These are phyloP conservation scores for Diaperis boleti DNA, from an alignment of 2,888 invertebrate genomes.

Conservation along the genomic window DNA sequence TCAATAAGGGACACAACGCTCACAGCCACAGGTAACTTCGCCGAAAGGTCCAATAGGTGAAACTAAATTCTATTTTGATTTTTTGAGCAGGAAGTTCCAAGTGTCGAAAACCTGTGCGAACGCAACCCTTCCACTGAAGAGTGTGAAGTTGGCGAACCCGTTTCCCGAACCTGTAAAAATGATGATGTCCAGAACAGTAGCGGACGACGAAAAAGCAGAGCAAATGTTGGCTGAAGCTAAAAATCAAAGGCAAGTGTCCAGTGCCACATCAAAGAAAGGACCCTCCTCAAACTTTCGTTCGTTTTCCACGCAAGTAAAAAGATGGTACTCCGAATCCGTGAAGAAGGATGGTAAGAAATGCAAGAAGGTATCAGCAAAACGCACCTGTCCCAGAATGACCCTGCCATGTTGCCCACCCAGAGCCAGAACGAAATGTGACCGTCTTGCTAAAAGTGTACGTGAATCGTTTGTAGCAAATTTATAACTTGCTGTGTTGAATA, in stretches of 20 bases:
- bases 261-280: neutral
- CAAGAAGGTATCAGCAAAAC: conserved; percentile 22
- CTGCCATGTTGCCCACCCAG: conserved; percentile 17
- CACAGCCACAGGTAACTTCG: conserved; percentile 14
- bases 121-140: conserved; percentile 59
- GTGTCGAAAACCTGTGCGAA: conserved; percentile 60
- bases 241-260: conserved; percentile 8
- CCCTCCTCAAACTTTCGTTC: conserved; percentile 2
- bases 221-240: conserved; percentile 61
- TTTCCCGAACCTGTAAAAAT: conserved; percentile 64
- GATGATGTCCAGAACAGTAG: conserved; percentile 61
- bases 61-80: neutral
- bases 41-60: neutral
- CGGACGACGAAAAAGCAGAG: conserved; percentile 63
- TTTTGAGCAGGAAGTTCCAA: conserved; percentile 50
- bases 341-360: conserved; percentile 23
- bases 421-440: conserved; percentile 9
- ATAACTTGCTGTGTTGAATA: conserved; percentile 34
- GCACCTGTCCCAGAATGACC: conserved; percentile 19
- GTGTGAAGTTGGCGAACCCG: conserved; percentile 60
- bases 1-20: conserved; percentile 32
- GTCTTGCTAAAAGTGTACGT: conserved; percentile 28
- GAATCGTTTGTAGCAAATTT: conserved; percentile 32
- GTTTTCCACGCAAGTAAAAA: conserved; percentile 2
- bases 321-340: conserved; percentile 25